Evolutionary conservation across 2,113 vertebrate species (phyloP).

Genomic region (Mormoops blainvillei): DNA sequence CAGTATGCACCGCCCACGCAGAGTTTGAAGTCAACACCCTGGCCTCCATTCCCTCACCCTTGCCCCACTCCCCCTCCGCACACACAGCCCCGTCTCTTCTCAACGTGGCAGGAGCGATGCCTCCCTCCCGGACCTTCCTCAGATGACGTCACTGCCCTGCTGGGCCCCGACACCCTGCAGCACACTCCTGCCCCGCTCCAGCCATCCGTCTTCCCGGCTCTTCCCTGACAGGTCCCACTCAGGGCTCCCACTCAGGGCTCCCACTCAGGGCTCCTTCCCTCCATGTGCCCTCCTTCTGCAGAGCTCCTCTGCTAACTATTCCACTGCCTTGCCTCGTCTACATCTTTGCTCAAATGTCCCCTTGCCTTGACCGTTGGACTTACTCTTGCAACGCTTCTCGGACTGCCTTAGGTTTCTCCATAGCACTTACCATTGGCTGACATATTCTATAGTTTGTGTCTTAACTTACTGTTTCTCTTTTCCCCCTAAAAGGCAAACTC

Average conservation of each 20-base stretch:
- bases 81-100: fast-evolving
- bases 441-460: not conserved
- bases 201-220: not conserved
- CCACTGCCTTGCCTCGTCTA: not conserved
- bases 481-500: not conserved
- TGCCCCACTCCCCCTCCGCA: fast-evolving
- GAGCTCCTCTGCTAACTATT: not conserved
- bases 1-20: not conserved
- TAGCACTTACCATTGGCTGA: not conserved
- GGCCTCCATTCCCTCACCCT: no score
- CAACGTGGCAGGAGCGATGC: not conserved
- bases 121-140: no score
- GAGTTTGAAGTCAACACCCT: not conserved
- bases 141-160: not conserved
- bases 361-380: not conserved
- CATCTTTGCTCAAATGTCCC: not conserved
- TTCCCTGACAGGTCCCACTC: not conserved
- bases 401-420: not conserved
- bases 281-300: not conserved
- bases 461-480: not conserved
- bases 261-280: not conserved
- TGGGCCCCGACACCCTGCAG: fast-evolving
- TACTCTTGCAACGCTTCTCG: not conserved
- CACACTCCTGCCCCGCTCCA: not conserved
- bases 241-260: no score